A percentile compares a stretch with the other conserved stretches of the same genome.
These are phyloP conservation scores for Aspidiotus destructor DNA, from an alignment of 2,888 invertebrate species.

Conservation along the genomic window DNA sequence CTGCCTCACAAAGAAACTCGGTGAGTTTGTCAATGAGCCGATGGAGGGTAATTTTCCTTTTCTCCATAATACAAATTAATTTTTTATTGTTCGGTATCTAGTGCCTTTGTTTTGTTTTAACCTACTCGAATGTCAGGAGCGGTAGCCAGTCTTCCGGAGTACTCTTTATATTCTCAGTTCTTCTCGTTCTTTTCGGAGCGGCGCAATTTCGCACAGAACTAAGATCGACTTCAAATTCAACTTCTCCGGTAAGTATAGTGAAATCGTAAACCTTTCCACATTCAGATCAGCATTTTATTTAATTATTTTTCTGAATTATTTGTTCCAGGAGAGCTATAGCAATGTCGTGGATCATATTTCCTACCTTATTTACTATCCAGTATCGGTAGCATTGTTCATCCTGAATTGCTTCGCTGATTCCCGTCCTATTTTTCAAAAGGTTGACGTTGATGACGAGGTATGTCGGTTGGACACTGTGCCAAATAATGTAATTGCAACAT, in stretches of 20 bases:
- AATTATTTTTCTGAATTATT: conserved; percentile 32
- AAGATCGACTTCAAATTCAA: background rate
- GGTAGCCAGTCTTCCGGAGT: conserved; percentile 85
- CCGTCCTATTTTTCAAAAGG: conserved; percentile 57
- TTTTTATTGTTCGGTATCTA: too few species aligned
- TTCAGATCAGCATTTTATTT: too few species aligned
- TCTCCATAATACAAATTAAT: too few species aligned
- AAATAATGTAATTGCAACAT: too few species aligned
- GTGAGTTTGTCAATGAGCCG: too few species aligned
- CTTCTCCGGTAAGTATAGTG: background rate
- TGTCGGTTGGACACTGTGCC: too few species aligned
- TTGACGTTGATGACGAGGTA: conserved; percentile 60
- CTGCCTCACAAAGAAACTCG: too few species aligned
- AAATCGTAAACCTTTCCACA: too few species aligned
- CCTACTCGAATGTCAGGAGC: conserved; percentile 45
- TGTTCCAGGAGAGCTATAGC: conserved; percentile 38
- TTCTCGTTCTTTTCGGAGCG: conserved; percentile 60
- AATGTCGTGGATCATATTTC: conserved; percentile 50
- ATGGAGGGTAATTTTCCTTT: too few species aligned
- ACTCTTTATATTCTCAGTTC: conserved; percentile 82
- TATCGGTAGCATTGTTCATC: conserved; percentile 58
- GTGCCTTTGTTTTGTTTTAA: conserved; percentile 29
- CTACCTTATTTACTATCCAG: conserved; percentile 69
- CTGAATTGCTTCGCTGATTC: conserved; percentile 73
- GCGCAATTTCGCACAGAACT: conserved; percentile 54